Conservation (phyloP, 1,140 invertebrate genomes). For the Drosophila bifasciata region DNA sequence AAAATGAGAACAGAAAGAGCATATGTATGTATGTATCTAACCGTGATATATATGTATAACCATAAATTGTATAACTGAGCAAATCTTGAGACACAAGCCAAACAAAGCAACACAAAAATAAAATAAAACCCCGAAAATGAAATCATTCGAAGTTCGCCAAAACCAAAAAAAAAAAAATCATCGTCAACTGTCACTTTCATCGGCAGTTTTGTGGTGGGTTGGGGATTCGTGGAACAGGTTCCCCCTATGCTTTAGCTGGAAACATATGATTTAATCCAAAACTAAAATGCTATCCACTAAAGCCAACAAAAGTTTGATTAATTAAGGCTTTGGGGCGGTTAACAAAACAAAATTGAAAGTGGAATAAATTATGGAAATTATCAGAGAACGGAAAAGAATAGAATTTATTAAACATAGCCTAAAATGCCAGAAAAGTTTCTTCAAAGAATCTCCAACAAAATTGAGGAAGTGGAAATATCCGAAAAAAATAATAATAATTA, state of each 20-base stretch:
- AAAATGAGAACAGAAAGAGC: conserved; percentile 36
- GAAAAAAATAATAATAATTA: too few relatives aligned
- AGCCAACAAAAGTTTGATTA: conserved; percentile 45
- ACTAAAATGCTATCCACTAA: conserved; percentile 26
- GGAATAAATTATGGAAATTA: conserved; percentile 34
- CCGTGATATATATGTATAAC: conserved; percentile 26
- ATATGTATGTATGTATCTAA: conserved; percentile 1
- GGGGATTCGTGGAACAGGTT: conserved; percentile 58
- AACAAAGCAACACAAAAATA: conserved; percentile 18
- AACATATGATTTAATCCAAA: conserved; percentile 46
- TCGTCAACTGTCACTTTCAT: conserved; percentile 59
- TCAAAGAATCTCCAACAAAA: too few relatives aligned
- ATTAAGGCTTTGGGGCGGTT: conserved; percentile 18
- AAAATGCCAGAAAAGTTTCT: too few relatives aligned
- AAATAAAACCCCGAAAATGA: conserved; percentile 38
- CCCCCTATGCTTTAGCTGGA: conserved; percentile 16
- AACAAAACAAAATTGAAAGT: conserved; percentile 37
- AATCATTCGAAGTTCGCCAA: conserved; percentile 61
- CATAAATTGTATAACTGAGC: conserved; percentile 39
- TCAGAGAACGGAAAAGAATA: too few relatives aligned
- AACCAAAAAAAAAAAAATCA: conserved; percentile 13
- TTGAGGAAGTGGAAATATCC: too few relatives aligned
- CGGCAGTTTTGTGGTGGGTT: neutral
- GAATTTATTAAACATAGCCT: neutral
- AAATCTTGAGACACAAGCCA: conserved; percentile 52